Evolutionary conservation across 2,888 invertebrate genomes (phyloP).

Genomic region (Oxyscelio sp.): DNA sequence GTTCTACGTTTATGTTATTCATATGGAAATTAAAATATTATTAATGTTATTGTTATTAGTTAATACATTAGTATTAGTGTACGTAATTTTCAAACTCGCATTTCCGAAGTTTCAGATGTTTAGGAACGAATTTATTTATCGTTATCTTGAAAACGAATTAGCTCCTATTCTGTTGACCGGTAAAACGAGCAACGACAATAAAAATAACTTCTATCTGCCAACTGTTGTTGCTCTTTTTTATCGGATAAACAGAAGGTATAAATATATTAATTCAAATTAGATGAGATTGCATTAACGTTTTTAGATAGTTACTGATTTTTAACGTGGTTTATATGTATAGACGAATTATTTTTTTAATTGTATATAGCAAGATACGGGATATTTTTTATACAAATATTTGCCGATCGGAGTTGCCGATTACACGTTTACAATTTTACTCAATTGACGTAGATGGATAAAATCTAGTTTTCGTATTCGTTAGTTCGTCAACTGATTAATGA

Average conservation of each 20-base stretch:
- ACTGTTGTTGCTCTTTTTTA: not conserved
- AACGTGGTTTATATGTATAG: constrained; percentile 12
- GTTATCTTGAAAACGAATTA: constrained; percentile 5
- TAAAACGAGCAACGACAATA: not conserved
- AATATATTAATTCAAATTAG: constrained; percentile 25
- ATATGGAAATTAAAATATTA: constrained; percentile 54
- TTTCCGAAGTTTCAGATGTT: constrained; percentile 28
- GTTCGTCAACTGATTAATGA: constrained; percentile 5
- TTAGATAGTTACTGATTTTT: constrained; percentile 35
- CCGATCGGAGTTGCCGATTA: constrained; percentile 31
- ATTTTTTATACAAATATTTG: constrained; percentile 57
- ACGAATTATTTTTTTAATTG: constrained; percentile 29
- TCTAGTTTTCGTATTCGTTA: constrained; percentile 2
- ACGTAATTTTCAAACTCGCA: constrained; percentile 19
- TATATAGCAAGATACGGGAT: constrained; percentile 50
- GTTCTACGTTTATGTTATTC: constrained; percentile 59
- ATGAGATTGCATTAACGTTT: constrained; percentile 17
- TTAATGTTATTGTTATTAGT: constrained; percentile 57
- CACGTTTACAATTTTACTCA: constrained; percentile 3
- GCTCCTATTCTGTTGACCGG: not conserved
- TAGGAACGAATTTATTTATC: constrained; percentile 50
- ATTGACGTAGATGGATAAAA: constrained; percentile 3
- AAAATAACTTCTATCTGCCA: not conserved
- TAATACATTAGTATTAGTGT: constrained; percentile 33
- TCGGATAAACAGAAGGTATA: not conserved